A percentile compares a stretch with the other conserved stretches of the same genome.
phyloP scores from a whole-genome alignment of 1,140 invertebrate species.

The Zaprionus davidi region DNA sequence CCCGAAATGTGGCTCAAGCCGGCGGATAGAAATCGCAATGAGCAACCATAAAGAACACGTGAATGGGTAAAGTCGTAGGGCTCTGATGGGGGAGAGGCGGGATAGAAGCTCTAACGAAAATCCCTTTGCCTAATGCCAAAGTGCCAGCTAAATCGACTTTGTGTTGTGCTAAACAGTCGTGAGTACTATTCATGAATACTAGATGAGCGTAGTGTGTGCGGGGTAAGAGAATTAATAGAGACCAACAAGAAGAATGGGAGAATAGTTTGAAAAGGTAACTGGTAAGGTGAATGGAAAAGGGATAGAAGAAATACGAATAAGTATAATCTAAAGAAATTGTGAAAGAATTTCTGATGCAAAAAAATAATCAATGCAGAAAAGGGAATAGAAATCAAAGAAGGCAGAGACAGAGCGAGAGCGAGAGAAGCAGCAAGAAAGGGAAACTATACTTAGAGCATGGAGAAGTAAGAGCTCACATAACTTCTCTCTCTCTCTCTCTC shows the following conservation, averaged over 20 bases:
- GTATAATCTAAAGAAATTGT: not conserved
- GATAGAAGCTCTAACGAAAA: not conserved
- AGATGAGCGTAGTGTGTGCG: not conserved
- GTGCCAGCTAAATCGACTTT: conserved; percentile 18
- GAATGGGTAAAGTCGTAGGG: conserved; percentile 4
- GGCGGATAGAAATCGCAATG: conserved; percentile 31
- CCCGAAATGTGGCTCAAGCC: conserved; percentile 47
- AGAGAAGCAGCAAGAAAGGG: too few species aligned
- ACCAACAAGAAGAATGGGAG: not conserved
- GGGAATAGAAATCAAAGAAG: too few species aligned
- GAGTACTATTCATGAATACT: conserved; percentile 12
- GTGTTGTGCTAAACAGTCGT: conserved; percentile 9
- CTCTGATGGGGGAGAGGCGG: not conserved
- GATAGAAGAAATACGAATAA: not conserved
- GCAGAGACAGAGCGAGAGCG: too few species aligned
- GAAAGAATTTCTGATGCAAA: too few species aligned
- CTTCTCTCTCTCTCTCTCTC: not conserved
- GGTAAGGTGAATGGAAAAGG: not conserved
- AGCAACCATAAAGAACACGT: conserved; percentile 34
- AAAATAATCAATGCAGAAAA: too few species aligned
- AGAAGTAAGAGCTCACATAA: not conserved
- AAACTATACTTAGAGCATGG: too few species aligned
- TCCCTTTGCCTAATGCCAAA: conserved; percentile 14
- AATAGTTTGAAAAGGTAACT: not conserved
- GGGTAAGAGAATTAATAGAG: not conserved